phyloP scores from a whole-genome alignment of 2,113 vertebrate species.

The Zeus faber region DNA sequence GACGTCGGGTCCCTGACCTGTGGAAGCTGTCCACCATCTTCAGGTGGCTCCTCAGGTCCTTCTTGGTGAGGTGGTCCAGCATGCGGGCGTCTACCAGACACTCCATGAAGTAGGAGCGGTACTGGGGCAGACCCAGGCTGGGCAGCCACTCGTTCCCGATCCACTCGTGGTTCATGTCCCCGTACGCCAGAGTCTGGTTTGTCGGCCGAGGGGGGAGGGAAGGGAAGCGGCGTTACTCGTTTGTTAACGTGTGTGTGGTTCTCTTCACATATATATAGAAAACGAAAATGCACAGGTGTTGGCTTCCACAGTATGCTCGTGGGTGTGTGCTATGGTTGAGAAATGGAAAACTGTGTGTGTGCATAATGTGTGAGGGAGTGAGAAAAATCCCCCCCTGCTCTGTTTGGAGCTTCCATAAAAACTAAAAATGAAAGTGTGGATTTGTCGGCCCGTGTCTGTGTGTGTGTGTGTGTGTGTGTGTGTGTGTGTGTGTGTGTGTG shows the following conservation, averaged over 20 bases:
- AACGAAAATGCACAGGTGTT: no score
- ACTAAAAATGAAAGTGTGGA: no score
- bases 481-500: background rate
- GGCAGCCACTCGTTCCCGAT: conserved; percentile 98
- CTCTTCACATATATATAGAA: background rate
- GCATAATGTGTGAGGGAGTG: no score
- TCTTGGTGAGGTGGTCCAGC: conserved; percentile 97
- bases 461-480: background rate
- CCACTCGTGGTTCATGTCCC: conserved; percentile 98
- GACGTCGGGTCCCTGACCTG: conserved; percentile 77
- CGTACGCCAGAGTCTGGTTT: conserved; percentile 88
- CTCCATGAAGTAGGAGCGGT: conserved; percentile 98
- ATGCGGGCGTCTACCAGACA: conserved; percentile 95
- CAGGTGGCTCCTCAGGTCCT: conserved; percentile 92
- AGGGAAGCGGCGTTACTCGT: background rate
- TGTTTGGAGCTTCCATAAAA: no score
- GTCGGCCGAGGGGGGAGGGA: background rate
- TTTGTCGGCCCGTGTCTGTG: no score
- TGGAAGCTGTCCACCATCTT: conserved; percentile 99
- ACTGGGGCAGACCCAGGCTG: conserved; percentile 92
- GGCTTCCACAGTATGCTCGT: no score
- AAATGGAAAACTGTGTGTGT: no score
- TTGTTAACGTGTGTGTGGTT: background rate
- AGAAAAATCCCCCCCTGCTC: no score
- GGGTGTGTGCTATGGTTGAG: no score